Evolutionary conservation across 2,113 vertebrate genomes (phyloP).

Genomic region (Scatophagus argus): DNA sequence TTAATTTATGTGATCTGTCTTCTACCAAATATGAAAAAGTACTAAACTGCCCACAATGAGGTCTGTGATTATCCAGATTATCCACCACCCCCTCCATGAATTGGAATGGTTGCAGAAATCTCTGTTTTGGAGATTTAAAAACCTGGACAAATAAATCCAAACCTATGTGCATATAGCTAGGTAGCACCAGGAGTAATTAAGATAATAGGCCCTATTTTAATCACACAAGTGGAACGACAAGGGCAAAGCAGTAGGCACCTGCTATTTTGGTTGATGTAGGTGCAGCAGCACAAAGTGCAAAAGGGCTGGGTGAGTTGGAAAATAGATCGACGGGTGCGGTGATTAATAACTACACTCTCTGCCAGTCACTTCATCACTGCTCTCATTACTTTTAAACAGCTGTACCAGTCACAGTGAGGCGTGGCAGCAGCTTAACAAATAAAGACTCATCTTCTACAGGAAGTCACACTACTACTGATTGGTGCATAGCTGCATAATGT

Average conservation of each 20-base stretch:
- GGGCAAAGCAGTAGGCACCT: too few species aligned
- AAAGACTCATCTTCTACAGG: not conserved
- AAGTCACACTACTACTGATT: not conserved
- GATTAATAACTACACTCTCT: not conserved
- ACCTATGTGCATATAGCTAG: not conserved
- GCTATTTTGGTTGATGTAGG: not conserved
- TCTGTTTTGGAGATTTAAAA: too few species aligned
- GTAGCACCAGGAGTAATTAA: not conserved
- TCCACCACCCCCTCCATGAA: too few species aligned
- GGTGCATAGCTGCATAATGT: not conserved
- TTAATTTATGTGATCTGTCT: too few species aligned
- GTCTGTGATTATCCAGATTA: constrained; percentile 6
- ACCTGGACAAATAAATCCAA: not conserved
- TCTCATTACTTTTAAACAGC: not conserved
- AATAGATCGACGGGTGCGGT: not conserved
- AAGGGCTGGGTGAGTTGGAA: not conserved
- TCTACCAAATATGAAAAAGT: too few species aligned
- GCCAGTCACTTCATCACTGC: not conserved
- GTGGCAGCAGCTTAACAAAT: not conserved
- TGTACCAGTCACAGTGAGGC: not conserved
- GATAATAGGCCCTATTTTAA: not conserved
- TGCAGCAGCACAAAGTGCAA: not conserved
- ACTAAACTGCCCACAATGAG: not conserved
- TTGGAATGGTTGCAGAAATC: too few species aligned
- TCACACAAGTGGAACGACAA: too few species aligned